A percentile compares a stretch with the other conserved stretches of the same genome.
phyloP scores from a whole-genome alignment of 1,140 invertebrate genomes.

The Drosophila orosa region DNA sequence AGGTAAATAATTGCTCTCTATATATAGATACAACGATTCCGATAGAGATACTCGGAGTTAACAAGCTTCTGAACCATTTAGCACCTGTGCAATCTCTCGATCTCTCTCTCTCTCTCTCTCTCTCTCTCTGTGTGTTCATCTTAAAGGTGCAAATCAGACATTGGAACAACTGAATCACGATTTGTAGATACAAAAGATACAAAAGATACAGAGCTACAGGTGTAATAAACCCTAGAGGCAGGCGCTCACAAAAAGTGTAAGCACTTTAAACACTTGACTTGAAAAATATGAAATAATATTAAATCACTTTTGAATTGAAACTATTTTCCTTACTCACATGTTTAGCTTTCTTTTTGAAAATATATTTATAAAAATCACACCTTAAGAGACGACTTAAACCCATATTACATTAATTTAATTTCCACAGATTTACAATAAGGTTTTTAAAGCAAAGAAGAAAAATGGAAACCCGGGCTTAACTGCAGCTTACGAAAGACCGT shows the following conservation, averaged over 20 bases:
- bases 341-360: background rate
- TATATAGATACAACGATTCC: background rate
- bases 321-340: background rate
- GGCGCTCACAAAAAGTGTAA: too few species aligned
- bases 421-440: background rate
- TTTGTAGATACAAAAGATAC: conserved; percentile 12
- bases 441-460: background rate
- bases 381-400: background rate
- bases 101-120: background rate
- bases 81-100: background rate
- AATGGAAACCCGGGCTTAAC: background rate
- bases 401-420: background rate
- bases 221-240: background rate
- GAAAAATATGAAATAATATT: background rate
- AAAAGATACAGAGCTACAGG: conserved; percentile 8
- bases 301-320: background rate
- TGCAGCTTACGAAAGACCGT: conserved; percentile 1
- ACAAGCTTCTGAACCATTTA: conserved; percentile 7
- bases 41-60: background rate
- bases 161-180: conserved; percentile 20
- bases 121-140: background rate
- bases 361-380: background rate
- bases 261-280: background rate
- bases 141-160: conserved; percentile 3
- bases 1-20: conserved; percentile 16